Base-by-base conservation (phyloP, 23 tunicate genomes). In the Ciona savignyi region DNA sequence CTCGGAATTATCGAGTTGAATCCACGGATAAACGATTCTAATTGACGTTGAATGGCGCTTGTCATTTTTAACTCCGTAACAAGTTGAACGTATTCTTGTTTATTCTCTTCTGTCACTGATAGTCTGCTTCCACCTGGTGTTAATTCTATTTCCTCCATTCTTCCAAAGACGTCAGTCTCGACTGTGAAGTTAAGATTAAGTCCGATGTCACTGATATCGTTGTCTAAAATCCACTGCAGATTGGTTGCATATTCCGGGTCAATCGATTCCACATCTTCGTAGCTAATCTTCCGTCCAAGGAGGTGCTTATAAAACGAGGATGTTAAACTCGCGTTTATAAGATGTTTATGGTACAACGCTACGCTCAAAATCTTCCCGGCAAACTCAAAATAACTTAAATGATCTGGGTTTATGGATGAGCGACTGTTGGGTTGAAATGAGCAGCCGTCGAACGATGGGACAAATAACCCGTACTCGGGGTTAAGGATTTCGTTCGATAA, bases 11-110 rank as follows among this genome's bases (percentile, higher is more conserved):
- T 70, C 20, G 82, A 78, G 35, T 88, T 51, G 67, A 91, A 91
- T 35, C 97, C 97, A 66, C 76, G 71, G 74, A 83, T 72, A 60
- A 91, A 91, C 22, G 86, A 83, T 34, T 91, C 80, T 22, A 91
- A 80, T 74, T 91, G 97, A 2, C 91, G 83, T 72, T 80, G 68
- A 29, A 91, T 91, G 2, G 97, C 97, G 3, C 91, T 60, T 23
- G 97, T 91, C 97, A 91, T 91, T 62, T 91, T 33, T 21, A 91
- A 86, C 66, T 91, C 97, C 2, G 97, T 91, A 29, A 91, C 97
- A 48, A 91, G 91, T 51, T 91, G 97, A 29, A 91, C 97, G 61
- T 91, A 91, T 76, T 91, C 97, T 28, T 83, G 86, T 66, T 91
- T 91, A 64, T 91, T 91, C 29, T 83, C 74, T 77, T 90, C 80